Base-by-base conservation (phyloP, 2,113 vertebrate species). In the Catharus fuscescens region DNA sequence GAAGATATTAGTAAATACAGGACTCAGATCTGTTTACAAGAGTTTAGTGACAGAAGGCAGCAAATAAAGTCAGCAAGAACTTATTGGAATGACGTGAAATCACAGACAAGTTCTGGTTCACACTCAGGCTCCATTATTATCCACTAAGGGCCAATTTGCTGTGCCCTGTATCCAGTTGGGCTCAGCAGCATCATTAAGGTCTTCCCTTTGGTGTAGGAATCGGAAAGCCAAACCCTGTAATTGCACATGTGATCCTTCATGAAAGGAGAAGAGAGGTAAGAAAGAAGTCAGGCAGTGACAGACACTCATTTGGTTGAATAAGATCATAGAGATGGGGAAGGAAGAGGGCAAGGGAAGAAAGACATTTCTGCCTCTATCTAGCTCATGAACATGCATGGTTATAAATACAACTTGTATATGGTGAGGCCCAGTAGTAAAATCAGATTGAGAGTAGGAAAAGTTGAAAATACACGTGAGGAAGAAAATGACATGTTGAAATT, bases 11-110 rank as follows among this genome's bases (percentile, higher is more conserved):
- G 73, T 44, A 90, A 92, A 96, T 80, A 77, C n/a, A 77, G 72
- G 53, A 70, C 25, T 81, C 53, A 88, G 84, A 93, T 90, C 76
- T 83, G 54, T 94, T 90, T 95, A 69, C 54, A 90, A 66, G 47
- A 7, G 8, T 86, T 73, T 88, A 83, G n/a, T 93, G 84, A 84
- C 92, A 95, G 79, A 94, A 97, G 60, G 44, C 50, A 92, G 82
- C 15, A 89, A 92, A 87, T 77, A 61, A 94, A 94, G 44, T 73
- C 54, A 91, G 23, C 11, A 65, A 84, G 20, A 25, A n/a, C 64
- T 61, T 76, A 32, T 60, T 5, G 2, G 12, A 71, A 83, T 65
- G 10, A 65, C 44, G 36, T 50, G 38, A 87, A 92, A 87, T 60
- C 34, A 60, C 28, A 69, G 76, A 36, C 11, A 65, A 80, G 45